Base-by-base conservation (phyloP, 2,888 invertebrate genomes). In the Eurytoma adleriae region DNA sequence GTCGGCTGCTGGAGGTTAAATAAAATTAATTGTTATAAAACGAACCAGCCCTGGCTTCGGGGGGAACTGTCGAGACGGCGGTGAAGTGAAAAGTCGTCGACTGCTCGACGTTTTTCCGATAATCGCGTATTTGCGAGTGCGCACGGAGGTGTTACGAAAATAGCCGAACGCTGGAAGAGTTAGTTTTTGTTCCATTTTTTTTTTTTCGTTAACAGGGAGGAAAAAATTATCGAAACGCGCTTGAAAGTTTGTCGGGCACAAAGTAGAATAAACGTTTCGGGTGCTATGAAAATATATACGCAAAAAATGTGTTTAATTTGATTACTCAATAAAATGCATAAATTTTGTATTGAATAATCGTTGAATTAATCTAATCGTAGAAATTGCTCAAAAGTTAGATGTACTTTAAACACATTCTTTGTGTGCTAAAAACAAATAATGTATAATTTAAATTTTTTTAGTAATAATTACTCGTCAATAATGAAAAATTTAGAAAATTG, bases 111-210 rank as follows among this genome's bases (percentile, higher is more conserved):
- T 10, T 50, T 50, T 18, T 54, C 54, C 20, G 20, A 48, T 50
- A 50, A 16, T 50, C 16, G 20, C 68, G 52, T 4, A 30, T 20
- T 20, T 30, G n/a, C n/a, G 13, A 18, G 18, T 57, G 20, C 13
- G 30, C 56, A 27, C 30, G 40, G n/a, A 56, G 40, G 40, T 59
- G 18, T 18, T 59, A 12, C 40, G 24, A 54, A 73, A 54, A 40
- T 30, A 13, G 52, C 67, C 67, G 68, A 75, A 59, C 68, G 59
- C 75, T 75, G 75, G 67, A 75, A 75, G 75, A 20, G 5, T 59
- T 64, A 69, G 40, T 40, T 40, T 40, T 4, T 40, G 40, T 40
- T 54, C 3, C 7, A 48, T 61, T 27, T 4, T n/a, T 48, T 20
- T 67, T 74, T n/a, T 40, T 48, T 69, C 14, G 20, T 67, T 2